Base-by-base conservation (phyloP, 1,140 invertebrate species). In the Heterodera carotae region DNA sequence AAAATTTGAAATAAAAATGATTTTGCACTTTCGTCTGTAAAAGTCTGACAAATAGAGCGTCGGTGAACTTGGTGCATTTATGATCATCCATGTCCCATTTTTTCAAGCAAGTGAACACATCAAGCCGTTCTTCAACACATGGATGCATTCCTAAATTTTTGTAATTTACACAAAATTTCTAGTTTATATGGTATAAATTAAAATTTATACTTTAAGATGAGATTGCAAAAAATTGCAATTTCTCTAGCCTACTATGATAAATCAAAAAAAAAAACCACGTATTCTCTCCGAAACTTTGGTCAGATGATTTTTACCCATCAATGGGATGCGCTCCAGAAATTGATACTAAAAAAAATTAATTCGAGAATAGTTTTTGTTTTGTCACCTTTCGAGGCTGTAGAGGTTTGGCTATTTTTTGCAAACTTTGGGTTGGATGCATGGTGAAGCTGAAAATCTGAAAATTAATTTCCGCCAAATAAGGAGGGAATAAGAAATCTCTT, bases 391-490 rank as follows among this genome's bases (percentile, higher is more conserved):
- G 12, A 56, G 48, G 48, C 15, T 56, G 48, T 5, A 56, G 18
- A 2, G 48, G 48, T 22, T 56, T 89, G 89, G 69, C 88, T 90
- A 68, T 89, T 91, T 81, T 83, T 89, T 74, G 66, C 66, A 48
- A 22, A 18, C 4, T 56, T 68, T 68, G 43, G 12, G 66, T 68
- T 5, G 22, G 34, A 68, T 68, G 66, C 66, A 68, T 68, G 15
- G 15, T 68, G 62, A 66, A 8, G 6, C 39, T 43, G 62, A 31
- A 36, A 66, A 66, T 31, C 7, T 31, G 12, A 36, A 7, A 5
- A 64, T 31, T 36, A 36, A 7, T 6, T 31, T 66, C n/a, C n/a
- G n/a, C n/a, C n/a, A n/a, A n/a, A n/a, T n/a, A n/a, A n/a, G n/a
- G n/a, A n/a, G n/a, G n/a, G n/a, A n/a, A n/a, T n/a, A n/a, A n/a